Base-by-base conservation (phyloP, 2,113 vertebrate species). In the Chionis minor region DNA sequence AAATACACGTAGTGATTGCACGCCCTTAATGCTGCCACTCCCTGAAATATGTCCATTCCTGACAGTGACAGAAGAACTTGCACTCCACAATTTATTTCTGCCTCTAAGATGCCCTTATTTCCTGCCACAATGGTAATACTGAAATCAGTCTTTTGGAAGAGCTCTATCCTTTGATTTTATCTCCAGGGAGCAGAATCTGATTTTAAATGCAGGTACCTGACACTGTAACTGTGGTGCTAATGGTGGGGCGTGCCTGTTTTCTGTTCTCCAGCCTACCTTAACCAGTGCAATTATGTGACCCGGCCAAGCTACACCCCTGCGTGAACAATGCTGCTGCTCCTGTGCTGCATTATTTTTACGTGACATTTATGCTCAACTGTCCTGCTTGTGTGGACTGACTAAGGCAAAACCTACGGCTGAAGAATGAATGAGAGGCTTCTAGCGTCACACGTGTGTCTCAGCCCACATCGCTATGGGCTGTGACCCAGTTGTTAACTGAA, bases 311-410 rank as follows among this genome's bases (percentile, higher is more conserved):
- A 80, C 91, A 73, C 65, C 84, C 72, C 62, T 71, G 4, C 19
- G 56, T 83, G 72, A 96, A 35, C 67, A 96, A 95, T 72, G 83
- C 88, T 97, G 91, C 71, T 92, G 58, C 83, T 91, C 65, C 69
- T 88, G 61, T 33, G 40, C 63, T 92, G 90, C 35, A 24, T 86
- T 90, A 81, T 82, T 93, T 94, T 92, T 61, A 35, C 18, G 28
- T 82, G 70, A 91, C 59, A 66, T 61, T 59, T 49, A 5, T 70
- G 38, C 59, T 82, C 62, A 81, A 90, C 67, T 59, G 42, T 67
- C 56, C 35, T 59, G 54, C 81, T 72, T 84, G 72, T 5, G 3
- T 19, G 33, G 79, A 23, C 80, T 89, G 74, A 86, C 71, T 93
- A 54, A 88, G 33, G 22, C 82, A 70, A 88, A 65, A 38, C 17